Evolutionary conservation across 2,113 vertebrate genomes (phyloP).

Genomic region (Phyllostomus hastatus): DNA sequence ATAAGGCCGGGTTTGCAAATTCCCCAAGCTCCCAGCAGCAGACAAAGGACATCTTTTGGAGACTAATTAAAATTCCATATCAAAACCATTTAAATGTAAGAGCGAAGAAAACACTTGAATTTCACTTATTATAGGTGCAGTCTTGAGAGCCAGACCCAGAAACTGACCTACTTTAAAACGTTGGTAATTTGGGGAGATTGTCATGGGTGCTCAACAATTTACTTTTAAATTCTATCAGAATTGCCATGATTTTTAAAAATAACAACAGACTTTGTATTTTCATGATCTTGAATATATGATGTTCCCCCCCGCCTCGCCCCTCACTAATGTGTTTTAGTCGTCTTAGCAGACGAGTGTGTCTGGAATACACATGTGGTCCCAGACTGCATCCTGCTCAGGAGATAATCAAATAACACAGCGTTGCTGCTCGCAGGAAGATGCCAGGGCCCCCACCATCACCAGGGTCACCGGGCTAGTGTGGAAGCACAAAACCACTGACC

Average conservation of each 20-base stretch:
- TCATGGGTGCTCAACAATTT: slow-evolving; percentile 16
- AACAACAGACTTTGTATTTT: slow-evolving; percentile 8
- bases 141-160: not conserved
- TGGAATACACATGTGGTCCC: not conserved
- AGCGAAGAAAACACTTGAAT: not conserved
- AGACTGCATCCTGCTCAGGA: not conserved
- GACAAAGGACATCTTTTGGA: slow-evolving; percentile 9
- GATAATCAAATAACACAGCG: not conserved
- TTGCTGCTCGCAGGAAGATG: not conserved
- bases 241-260: slow-evolving; percentile 2
- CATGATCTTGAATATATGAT: slow-evolving; percentile 2
- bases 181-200: slow-evolving; percentile 17
- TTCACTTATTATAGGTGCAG: not conserved
- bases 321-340: not conserved
- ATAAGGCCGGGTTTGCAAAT: not conserved
- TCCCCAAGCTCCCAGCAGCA: not conserved
- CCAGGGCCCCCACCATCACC: not conserved
- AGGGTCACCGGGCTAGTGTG: not conserved
- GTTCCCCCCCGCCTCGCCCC: not conserved
- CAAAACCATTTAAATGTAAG: slow-evolving; percentile 31
- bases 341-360: not conserved
- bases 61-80: slow-evolving; percentile 60
- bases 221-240: slow-evolving; percentile 40
- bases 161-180: slow-evolving; percentile 47
- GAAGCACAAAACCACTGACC: not conserved